Percentiles rank a stretch among this genome's conserved stretches.
These are phyloP conservation scores for Trogon melanurus DNA, from an alignment of 2,113 vertebrate genomes.

Conservation along the genomic window DNA sequence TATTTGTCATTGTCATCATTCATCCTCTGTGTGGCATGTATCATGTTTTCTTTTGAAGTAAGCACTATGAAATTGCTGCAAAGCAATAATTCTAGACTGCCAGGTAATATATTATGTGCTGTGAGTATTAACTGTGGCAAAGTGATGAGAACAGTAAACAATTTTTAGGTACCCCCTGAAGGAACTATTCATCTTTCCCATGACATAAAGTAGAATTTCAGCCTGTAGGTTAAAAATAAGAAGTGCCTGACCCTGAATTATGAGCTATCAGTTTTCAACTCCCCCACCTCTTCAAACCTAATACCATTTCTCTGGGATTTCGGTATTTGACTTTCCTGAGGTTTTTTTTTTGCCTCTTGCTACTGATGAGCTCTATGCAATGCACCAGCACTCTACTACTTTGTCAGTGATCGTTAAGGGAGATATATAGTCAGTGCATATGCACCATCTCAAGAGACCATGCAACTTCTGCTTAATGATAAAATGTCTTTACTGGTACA, in stretches of 20 bases:
- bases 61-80: slow-evolving; percentile 43
- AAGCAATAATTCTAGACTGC: slow-evolving; percentile 61
- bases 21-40: slow-evolving; percentile 31
- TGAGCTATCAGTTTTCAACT: slow-evolving; percentile 36
- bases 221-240: slow-evolving; percentile 35
- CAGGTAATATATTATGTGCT: slow-evolving; percentile 60
- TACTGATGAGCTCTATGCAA: neutral
- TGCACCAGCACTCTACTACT: neutral
- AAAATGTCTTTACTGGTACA: neutral
- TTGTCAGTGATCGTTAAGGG: slow-evolving; percentile 20
- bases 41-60: slow-evolving; percentile 61
- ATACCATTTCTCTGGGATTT: slow-evolving; percentile 1
- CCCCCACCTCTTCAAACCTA: slow-evolving; percentile 8
- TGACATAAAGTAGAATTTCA: slow-evolving; percentile 51
- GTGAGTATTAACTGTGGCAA: slow-evolving; percentile 58
- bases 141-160: slow-evolving; percentile 65
- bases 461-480: slow-evolving; percentile 10
- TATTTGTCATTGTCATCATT: slow-evolving; percentile 19
- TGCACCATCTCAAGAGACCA: neutral
- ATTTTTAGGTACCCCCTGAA: slow-evolving; percentile 52
- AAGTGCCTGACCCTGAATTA: slow-evolving; percentile 41
- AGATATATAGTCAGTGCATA: neutral
- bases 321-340: slow-evolving; percentile 13
- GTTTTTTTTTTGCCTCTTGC: neutral
- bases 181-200: slow-evolving; percentile 50